Conservation (phyloP, 2,113 vertebrate species). For the Sisor rabdophorus region DNA sequence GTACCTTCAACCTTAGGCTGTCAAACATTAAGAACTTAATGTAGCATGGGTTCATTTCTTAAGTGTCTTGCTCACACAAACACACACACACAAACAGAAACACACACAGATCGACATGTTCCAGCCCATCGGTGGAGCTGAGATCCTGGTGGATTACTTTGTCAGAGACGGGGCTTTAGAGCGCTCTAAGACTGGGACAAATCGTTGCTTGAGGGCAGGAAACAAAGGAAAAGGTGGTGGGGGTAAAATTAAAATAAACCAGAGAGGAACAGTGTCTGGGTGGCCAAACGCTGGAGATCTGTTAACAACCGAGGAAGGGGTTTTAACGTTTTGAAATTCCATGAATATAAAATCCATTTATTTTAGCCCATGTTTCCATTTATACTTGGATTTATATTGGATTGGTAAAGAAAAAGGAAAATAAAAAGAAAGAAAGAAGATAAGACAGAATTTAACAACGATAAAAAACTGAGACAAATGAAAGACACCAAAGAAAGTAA, state of each 20-base stretch:
- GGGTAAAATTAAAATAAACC: slow-evolving; percentile 34
- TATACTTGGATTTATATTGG: no score
- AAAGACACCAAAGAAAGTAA: no score
- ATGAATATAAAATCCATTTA: no score
- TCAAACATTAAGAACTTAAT: slow-evolving; percentile 56
- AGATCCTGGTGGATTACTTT: slow-evolving; percentile 45
- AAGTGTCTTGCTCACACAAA: slow-evolving; percentile 30
- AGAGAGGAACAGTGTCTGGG: slow-evolving; percentile 32
- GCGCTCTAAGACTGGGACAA: slow-evolving; percentile 43
- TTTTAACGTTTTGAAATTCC: no score
- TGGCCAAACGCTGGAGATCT: background rate
- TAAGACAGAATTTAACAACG: no score
- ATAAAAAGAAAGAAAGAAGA: no score
- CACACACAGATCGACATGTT: slow-evolving; percentile 38
- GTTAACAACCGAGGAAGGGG: background rate
- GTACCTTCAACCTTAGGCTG: slow-evolving; percentile 40
- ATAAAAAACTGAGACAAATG: no score
- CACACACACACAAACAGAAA: slow-evolving; percentile 40
- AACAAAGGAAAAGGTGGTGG: slow-evolving; percentile 30
- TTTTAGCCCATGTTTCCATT: no score
- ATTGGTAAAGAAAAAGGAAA: no score
- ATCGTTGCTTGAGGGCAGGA: slow-evolving; percentile 42
- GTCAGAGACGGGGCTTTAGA: slow-evolving; percentile 47
- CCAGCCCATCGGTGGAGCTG: slow-evolving; percentile 40
- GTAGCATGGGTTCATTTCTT: slow-evolving; percentile 47